phyloP scores from a whole-genome alignment of 2,797 vertebrate species.

The Lophotriccus pileatus region DNA sequence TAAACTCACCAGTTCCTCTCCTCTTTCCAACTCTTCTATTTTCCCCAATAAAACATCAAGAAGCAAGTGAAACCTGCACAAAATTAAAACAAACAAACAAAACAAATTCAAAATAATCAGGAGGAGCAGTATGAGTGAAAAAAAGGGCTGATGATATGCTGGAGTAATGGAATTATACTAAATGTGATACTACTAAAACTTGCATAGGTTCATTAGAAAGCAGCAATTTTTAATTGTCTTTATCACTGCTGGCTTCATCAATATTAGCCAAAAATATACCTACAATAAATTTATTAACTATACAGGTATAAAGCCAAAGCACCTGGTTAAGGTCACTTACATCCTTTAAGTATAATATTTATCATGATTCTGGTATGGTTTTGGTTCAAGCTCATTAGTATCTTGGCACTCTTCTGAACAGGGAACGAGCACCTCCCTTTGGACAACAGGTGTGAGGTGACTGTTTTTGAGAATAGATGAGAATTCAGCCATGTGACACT shows the following conservation, averaged over 20 bases:
- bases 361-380: neutral
- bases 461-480: accelerated
- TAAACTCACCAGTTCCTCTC: neutral
- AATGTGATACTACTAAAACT: neutral
- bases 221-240: neutral
- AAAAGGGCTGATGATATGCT: neutral
- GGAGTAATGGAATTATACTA: neutral
- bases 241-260: neutral
- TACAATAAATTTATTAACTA: neutral
- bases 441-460: neutral
- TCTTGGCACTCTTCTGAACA: neutral
- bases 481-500: accelerated
- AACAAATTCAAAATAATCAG: neutral
- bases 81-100: neutral
- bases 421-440: neutral
- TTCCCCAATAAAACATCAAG: neutral
- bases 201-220: neutral
- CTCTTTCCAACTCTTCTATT: neutral
- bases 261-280: neutral
- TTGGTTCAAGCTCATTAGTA: neutral
- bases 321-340: neutral
- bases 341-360: neutral
- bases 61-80: neutral
- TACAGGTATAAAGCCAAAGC: neutral
- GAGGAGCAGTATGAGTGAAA: neutral